Evolutionary conservation across 2,113 vertebrate species (phyloP).

Genomic region (Promerops cafer): DNA sequence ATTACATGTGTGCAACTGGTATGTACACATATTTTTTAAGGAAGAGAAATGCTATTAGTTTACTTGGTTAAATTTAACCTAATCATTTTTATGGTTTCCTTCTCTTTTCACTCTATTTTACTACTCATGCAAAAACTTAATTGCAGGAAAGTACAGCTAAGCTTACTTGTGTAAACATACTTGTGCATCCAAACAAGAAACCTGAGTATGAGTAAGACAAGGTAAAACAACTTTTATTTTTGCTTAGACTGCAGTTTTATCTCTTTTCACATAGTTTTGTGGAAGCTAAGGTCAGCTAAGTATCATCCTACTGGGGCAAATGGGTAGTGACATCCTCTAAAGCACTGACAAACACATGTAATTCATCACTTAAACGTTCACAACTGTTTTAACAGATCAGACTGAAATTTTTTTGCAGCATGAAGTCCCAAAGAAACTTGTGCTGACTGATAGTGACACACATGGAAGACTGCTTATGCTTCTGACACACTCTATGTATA

Average conservation of each 20-base stretch:
- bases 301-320: background rate
- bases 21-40: fast-evolving
- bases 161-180: no score
- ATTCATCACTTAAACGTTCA: background rate
- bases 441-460: background rate
- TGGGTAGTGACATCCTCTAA: background rate
- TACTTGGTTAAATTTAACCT: background rate
- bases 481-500: background rate
- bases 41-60: background rate
- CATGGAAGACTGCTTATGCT: background rate
- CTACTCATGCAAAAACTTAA: background rate
- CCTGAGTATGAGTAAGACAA: background rate
- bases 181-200: background rate
- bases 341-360: background rate
- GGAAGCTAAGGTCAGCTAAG: background rate
- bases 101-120: background rate
- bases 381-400: background rate
- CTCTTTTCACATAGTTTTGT: background rate
- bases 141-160: background rate
- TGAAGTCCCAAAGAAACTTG: background rate
- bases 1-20: background rate
- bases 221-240: background rate
- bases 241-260: background rate
- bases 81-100: background rate
- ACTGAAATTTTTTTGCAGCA: background rate